phyloP scores from a whole-genome alignment of 1,140 invertebrate genomes.

The Schlechtendalia chinensis region DNA sequence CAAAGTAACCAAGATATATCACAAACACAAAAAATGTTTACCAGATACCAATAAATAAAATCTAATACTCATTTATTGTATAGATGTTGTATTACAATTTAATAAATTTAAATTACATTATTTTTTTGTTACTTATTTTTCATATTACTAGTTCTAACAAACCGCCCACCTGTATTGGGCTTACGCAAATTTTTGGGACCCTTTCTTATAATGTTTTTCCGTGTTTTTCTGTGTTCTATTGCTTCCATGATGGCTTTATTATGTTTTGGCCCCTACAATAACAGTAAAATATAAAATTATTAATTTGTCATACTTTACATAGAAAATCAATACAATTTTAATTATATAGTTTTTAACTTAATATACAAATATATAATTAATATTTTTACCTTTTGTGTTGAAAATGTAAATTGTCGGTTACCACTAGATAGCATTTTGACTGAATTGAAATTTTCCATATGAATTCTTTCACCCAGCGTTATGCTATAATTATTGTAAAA shows the following conservation, averaged over 20 bases:
- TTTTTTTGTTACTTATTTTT: conserved; percentile 16
- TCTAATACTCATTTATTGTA: not conserved
- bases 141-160: conserved; percentile 10
- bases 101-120: not conserved
- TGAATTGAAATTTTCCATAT: conserved; percentile 50
- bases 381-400: conserved; percentile 50
- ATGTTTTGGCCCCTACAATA: conserved; percentile 49
- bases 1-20: conserved; percentile 58
- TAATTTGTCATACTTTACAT: too few relatives aligned
- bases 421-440: conserved; percentile 52
- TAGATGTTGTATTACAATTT: too few relatives aligned
- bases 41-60: conserved; percentile 22
- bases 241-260: conserved; percentile 41
- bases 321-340: too few relatives aligned
- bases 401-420: conserved; percentile 53
- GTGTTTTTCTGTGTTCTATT: conserved; percentile 51
- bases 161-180: conserved; percentile 50
- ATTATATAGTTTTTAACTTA: too few relatives aligned
- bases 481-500: conserved; percentile 42
- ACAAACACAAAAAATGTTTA: conserved; percentile 24
- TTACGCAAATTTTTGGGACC: conserved; percentile 50
- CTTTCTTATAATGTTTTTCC: conserved; percentile 51
- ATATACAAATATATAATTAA: not conserved
- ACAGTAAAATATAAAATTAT: conserved; percentile 19
- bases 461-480: conserved; percentile 51